Evolutionary conservation across 2,888 invertebrate species (phyloP).

Genomic region (Callyntrura sp.): DNA sequence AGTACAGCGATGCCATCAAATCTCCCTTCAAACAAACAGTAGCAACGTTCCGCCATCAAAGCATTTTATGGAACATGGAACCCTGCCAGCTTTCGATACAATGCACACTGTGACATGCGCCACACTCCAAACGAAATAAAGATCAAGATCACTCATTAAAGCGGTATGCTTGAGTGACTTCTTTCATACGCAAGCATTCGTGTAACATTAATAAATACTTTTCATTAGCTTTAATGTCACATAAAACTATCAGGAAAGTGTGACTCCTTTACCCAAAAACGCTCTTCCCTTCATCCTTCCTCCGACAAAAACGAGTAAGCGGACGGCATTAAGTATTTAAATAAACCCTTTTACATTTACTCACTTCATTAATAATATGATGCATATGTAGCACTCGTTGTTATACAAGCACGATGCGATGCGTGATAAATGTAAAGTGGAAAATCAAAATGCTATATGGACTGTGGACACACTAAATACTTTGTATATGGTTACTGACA

Average conservation of each 20-base stretch:
- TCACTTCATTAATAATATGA: slow-evolving; percentile 35
- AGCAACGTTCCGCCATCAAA: neutral
- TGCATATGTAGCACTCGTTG: neutral
- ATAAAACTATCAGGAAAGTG: neutral
- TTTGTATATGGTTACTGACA: too few relatives aligned
- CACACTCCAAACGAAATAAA: slow-evolving; percentile 13
- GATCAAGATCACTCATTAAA: slow-evolving; percentile 66
- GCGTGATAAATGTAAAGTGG: slow-evolving; percentile 10
- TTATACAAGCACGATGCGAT: neutral
- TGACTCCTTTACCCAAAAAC: too few relatives aligned
- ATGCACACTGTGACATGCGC: too few relatives aligned
- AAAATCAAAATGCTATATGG: too few relatives aligned
- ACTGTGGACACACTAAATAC: too few relatives aligned
- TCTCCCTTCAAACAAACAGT: neutral
- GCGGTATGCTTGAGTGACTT: slow-evolving; percentile 27
- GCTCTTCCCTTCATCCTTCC: too few relatives aligned
- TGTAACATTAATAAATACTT: slow-evolving; percentile 21
- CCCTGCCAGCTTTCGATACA: too few relatives aligned
- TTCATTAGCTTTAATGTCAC: slow-evolving; percentile 12
- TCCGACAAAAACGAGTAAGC: neutral
- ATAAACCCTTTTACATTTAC: slow-evolving; percentile 39
- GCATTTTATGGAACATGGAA: neutral
- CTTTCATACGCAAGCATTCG: slow-evolving; percentile 1
- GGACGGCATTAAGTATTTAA: neutral
- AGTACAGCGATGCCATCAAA: too few relatives aligned